A percentile compares a stretch with the other conserved stretches of the same genome.
Evolutionary conservation across 2,113 vertebrate genomes (phyloP).

Genomic region (Willisornis vidua): DNA sequence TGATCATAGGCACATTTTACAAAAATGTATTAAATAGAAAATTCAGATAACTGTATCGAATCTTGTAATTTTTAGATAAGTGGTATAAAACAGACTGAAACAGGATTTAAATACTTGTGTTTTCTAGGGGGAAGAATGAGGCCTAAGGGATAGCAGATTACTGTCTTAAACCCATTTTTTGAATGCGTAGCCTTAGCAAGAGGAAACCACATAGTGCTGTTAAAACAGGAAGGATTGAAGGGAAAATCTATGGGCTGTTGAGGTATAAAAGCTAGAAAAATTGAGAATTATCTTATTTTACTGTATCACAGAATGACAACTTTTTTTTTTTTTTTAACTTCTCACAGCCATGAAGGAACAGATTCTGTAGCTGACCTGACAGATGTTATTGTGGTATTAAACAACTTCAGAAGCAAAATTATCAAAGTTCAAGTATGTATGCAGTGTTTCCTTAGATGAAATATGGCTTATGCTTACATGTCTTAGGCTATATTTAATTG

Average conservation of each 20-base stretch:
- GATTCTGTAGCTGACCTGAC: constrained; percentile 82
- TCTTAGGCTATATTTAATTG: neutral
- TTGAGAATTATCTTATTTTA: neutral
- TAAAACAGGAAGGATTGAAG: neutral
- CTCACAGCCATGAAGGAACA: constrained; percentile 87
- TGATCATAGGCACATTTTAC: neutral
- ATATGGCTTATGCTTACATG: neutral
- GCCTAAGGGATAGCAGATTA: neutral
- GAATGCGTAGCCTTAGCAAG: neutral
- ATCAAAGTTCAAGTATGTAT: constrained; percentile 91
- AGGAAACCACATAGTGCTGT: neutral
- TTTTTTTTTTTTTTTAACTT: neutral
- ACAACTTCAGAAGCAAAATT: constrained; percentile 94
- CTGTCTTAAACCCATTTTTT: neutral
- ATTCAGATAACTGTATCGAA: neutral
- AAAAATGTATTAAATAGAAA: neutral
- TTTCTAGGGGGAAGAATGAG: neutral
- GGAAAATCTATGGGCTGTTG: neutral
- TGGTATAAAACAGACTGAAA: neutral
- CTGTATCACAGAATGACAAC: neutral
- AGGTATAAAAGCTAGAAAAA: neutral
- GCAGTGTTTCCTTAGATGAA: neutral
- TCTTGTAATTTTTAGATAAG: neutral
- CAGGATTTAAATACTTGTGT: neutral
- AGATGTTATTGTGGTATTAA: constrained; percentile 85